Base-by-base conservation (phyloP, 1,140 invertebrate species). In the Drosophila bifasciata region DNA sequence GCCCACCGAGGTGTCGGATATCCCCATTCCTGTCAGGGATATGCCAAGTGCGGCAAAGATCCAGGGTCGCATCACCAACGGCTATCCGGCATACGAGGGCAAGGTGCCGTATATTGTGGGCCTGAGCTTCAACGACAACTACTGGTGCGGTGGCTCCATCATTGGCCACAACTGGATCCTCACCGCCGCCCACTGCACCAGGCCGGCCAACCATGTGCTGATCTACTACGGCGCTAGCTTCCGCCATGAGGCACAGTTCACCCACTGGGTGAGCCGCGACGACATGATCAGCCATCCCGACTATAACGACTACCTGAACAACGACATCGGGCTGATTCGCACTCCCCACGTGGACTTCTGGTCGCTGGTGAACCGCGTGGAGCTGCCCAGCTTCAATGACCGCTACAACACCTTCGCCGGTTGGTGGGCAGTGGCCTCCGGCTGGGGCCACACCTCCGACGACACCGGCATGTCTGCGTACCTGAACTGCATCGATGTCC, bases 191-290 rank as follows among this genome's bases (percentile, higher is more conserved):
- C 62, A 66, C 15, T 66, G 62, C 45, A 43, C 46, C 19, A 64
- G 52, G 19, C 44, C 6, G 25, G 63, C 63, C 40, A 67, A 21
- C 59, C 63, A 67, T 13, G 63, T 67, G 59, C 63, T 67, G 19
- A 67, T 67, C 59, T 67, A 67, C 60, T 67, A 41, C 46, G 63
- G 63, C 1, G 63, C 63, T 28, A 67, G 63, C 63, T 67, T 67
- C 40, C 63, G 63, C 0, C 63, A 67, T 21, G 63, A 67, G 63
- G 63, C 63, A 19, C 63, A 67, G 63, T 67, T 41, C 25, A 67
- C 63, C 13, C 63, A 67, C 46, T 28, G 63, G 63, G 63, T 67
- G 39, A 67, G 60, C 60, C 60, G 63, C 63, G 64, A 21, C 46
- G 60, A 67, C 60, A 67, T 67, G 60, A 67, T 67, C 63, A 25